Evolutionary conservation across 2,113 vertebrate genomes (phyloP), one percentile per base, ranked within the genome.

Genomic region (Colaptes auratus): DNA sequence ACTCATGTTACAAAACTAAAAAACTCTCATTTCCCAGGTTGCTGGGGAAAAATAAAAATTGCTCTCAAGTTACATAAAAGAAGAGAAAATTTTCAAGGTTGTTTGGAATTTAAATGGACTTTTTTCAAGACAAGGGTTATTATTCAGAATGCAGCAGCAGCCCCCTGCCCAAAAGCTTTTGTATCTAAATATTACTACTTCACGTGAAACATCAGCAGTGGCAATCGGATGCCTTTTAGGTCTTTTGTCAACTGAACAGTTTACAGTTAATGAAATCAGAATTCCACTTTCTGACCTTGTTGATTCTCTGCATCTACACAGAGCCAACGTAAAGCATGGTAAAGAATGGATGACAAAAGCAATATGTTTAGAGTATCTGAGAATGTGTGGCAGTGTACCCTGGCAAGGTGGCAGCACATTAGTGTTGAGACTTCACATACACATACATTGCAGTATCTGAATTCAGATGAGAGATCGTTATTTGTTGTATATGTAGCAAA

Each of bases 1-100:
- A 82, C 69, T 93, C 77, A 67, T 56, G 58, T 52, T 84, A 91
- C n/a, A 83, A 56, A 95, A 88, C 58, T 46, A 73, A 24, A 53
- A 64, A 63, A 6, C 0, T 8, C 35, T 83, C 4, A 69, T 48
- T 75, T 81, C 64, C 50, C 71, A 90, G 44, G 50, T 67, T 77
- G 35, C 46, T 94, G 69, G 53, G 78, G 30, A 9, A 3, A 35
- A 24, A 39, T 39, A 39, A 50, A 71, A 88, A 87, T 79, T 76
- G 15, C 67, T n/a, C 64, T 80, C 39, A 71, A 90, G 73, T n/a
- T 88, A 70, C 66, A 81, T 39, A 72, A 63, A 90, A 93, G 73
- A 55, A 94, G 36, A 91, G 28, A 92, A 10, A 56, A 67, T 71
- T 86, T 90, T 88, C 58, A 74, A 48, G 48, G 42, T 31, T 64